Conservation (phyloP, 2,113 vertebrate genomes). For the Camelus bactrianus region DNA sequence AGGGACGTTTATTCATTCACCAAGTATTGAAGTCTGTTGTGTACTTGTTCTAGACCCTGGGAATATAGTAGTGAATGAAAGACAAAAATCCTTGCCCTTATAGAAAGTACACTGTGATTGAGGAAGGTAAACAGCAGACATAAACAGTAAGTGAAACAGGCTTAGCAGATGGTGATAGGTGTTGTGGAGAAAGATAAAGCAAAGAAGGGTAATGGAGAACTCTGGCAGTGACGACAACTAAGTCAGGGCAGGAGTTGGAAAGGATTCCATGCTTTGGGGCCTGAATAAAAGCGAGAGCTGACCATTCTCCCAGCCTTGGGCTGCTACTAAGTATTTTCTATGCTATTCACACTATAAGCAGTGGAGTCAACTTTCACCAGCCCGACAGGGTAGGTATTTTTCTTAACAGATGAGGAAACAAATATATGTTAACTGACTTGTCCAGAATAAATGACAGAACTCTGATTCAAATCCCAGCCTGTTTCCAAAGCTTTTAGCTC, state of each 20-base stretch:
- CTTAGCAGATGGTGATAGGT: not conserved
- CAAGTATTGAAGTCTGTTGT: not conserved
- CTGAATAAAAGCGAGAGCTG: not conserved
- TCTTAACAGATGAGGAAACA: constrained; percentile 11
- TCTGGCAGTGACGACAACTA: not conserved
- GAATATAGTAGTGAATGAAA: not conserved
- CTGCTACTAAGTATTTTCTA: not conserved
- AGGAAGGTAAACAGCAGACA: not conserved
- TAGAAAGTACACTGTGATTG: not conserved
- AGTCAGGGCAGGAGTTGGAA: not conserved
- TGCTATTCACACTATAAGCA: not conserved
- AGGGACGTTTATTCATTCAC: not conserved
- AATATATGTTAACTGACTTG: not conserved
- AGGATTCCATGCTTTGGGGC: not conserved
- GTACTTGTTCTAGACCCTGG: not conserved
- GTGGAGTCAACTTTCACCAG: not conserved
- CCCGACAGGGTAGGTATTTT: not conserved
- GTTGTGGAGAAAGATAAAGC: constrained; percentile 21
- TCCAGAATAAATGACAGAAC: not conserved
- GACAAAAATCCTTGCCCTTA: not conserved
- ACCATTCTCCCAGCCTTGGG: not conserved
- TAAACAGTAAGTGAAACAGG: not conserved
- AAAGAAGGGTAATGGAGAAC: not conserved
- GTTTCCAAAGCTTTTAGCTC: not conserved
- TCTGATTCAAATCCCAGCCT: not conserved